Evolutionary conservation across 1,140 invertebrate species (phyloP), one percentile per base, ranked within the genome.

Genomic region (Temnothorax curvispinosus): DNA sequence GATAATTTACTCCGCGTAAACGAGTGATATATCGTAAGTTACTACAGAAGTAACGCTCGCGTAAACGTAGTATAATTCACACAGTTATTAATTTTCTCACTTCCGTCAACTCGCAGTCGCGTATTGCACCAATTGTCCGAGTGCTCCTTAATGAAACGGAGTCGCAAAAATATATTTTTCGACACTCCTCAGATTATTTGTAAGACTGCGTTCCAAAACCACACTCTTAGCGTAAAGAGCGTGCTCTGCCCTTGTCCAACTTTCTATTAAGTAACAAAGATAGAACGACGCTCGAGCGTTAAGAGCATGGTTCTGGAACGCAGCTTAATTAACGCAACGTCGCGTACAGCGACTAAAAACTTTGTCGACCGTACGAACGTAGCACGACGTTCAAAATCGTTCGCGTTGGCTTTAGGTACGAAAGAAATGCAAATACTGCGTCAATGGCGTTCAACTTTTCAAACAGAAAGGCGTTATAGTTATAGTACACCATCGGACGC

Each of bases 161-260:
- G 15, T 58, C 50, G 8, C 18, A 38, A 54, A 44, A 67, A 52
- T 78, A 52, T 52, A 21, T 27, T 6, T 47, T n/a, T 76, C 13
- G 2, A 27, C 32, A 77, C 21, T 58, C 56, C 3, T 77, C 11
- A n/a, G 18, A 80, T 52, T 65, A 67, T 78, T 67, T 52, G 13
- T 13, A 50, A 50, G 27, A 1, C 27, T 27, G 27, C 27, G 27
- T 27, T 27, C 27, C 27, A 27, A 27, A 27, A 27, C 27, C 27
- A 27, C 27, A 27, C 27, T 27, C 27, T 27, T 27, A 27, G 27
- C 27, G 27, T 27, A 27, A 27, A 27, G 27, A 27, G 27, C 27
- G 27, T 27, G 27, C 27, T 27, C 27, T 27, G 27, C 0, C 27
- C 27, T 27, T 27, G 27, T 27, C 0, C 27, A 27, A 27, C 27